These are phyloP conservation scores for Noctua pronuba DNA, from an alignment of 2,888 invertebrate genomes.

Conservation along the genomic window DNA sequence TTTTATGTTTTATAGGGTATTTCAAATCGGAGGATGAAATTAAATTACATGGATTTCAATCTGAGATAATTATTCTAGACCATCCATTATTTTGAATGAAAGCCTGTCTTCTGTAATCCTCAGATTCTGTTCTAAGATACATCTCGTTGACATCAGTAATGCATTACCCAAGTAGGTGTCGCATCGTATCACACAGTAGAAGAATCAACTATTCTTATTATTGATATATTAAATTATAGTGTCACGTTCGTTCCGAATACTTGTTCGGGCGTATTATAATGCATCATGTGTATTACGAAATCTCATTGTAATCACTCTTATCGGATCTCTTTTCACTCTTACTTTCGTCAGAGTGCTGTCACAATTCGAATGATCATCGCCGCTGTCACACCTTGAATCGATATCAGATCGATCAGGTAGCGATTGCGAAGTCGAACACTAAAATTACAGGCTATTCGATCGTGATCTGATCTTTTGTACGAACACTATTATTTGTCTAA, in stretches of 20 bases:
- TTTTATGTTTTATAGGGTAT: slow-evolving; percentile 53
- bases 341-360: slow-evolving; percentile 80
- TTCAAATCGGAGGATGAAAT: slow-evolving; percentile 9
- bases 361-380: slow-evolving; percentile 78
- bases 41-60: slow-evolving; percentile 8
- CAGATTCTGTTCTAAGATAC: slow-evolving; percentile 30
- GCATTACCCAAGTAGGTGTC: slow-evolving; percentile 43
- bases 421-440: slow-evolving; percentile 72
- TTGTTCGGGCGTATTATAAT: slow-evolving; percentile 73
- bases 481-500: slow-evolving; percentile 70
- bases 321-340: slow-evolving; percentile 79
- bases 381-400: slow-evolving; percentile 79
- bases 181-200: slow-evolving; percentile 41
- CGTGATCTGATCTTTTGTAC: slow-evolving; percentile 71
- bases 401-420: slow-evolving; percentile 79
- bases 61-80: background rate
- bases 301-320: slow-evolving; percentile 78
- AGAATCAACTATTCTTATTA: slow-evolving; percentile 64
- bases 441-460: slow-evolving; percentile 64
- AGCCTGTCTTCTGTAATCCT: background rate
- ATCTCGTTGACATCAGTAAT: slow-evolving; percentile 49
- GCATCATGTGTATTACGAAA: slow-evolving; percentile 78
- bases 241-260: slow-evolving; percentile 81
- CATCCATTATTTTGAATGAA: background rate
- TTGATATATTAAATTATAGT: slow-evolving; percentile 77